These are phyloP conservation scores for Rhimphoctona megacephalus DNA, from an alignment of 2,888 invertebrate species.

Conservation along the genomic window DNA sequence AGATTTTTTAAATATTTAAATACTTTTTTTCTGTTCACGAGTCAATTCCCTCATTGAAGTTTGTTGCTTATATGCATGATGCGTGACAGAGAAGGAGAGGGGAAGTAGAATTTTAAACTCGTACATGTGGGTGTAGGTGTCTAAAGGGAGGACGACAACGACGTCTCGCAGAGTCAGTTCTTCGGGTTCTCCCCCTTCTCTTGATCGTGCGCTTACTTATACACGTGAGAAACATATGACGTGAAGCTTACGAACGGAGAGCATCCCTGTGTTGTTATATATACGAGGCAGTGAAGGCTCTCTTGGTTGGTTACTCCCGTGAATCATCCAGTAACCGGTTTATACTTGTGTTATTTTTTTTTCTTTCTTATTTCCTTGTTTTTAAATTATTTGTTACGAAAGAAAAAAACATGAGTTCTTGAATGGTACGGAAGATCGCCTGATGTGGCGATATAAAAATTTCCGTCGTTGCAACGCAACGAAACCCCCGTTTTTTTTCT, in stretches of 20 bases:
- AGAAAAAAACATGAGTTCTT: constrained; percentile 11
- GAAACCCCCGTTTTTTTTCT: neutral
- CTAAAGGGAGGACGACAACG: constrained; percentile 58
- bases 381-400: constrained; percentile 13
- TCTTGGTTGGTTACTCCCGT: constrained; percentile 29
- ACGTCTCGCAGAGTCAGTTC: constrained; percentile 55
- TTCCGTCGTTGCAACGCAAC: neutral
- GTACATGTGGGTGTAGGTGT: constrained; percentile 50
- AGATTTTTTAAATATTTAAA: neutral
- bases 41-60: neutral
- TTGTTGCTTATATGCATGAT: neutral
- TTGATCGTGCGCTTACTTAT: constrained; percentile 43
- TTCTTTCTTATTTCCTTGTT: constrained; percentile 27
- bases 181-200: neutral
- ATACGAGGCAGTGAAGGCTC: constrained; percentile 3
- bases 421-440: neutral
- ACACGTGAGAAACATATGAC: constrained; percentile 71
- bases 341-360: constrained; percentile 2
- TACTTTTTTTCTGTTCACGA: neutral
- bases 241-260: constrained; percentile 42
- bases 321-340: constrained; percentile 57
- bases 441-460: neutral
- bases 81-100: constrained; percentile 6
- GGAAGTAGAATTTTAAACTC: constrained; percentile 19
- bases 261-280: constrained; percentile 1